Conservation (phyloP, 2,797 vertebrate species). For the Anniella stebbinsi region DNA sequence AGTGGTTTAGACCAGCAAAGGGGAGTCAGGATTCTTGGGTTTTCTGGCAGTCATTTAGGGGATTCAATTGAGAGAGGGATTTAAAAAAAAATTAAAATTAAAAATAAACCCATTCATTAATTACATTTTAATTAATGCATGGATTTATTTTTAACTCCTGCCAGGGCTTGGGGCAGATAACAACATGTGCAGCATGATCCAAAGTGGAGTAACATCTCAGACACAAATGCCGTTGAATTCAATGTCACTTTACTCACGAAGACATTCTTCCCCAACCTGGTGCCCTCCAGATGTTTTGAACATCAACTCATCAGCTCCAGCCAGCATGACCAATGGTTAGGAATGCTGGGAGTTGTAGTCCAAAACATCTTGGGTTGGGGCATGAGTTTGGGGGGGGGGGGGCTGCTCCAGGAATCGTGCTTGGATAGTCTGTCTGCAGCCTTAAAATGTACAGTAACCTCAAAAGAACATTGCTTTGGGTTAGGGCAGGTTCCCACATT, state of each 20-base stretch:
- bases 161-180: neutral
- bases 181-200: neutral
- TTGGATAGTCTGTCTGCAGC: neutral
- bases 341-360: too few species aligned
- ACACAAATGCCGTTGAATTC: neutral
- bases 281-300: too few species aligned
- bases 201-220: neutral
- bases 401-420: neutral
- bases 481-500: neutral
- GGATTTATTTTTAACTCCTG: neutral
- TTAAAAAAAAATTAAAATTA: neutral
- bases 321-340: too few species aligned
- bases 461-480: neutral
- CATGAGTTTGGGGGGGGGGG: too few species aligned
- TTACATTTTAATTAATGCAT: slow-evolving; percentile 6
- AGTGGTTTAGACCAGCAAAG: neutral
- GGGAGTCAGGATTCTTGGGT: neutral
- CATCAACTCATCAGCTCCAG: too few species aligned
- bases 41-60: neutral
- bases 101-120: too few species aligned
- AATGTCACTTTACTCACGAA: neutral
- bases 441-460: neutral
- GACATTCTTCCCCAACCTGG: too few species aligned
- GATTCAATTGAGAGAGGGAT: neutral
- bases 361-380: too few species aligned